Base-by-base conservation (phyloP, 37 sponge, comb jelly and placozoan genomes). In the Aphrocallistes beatrix region DNA sequence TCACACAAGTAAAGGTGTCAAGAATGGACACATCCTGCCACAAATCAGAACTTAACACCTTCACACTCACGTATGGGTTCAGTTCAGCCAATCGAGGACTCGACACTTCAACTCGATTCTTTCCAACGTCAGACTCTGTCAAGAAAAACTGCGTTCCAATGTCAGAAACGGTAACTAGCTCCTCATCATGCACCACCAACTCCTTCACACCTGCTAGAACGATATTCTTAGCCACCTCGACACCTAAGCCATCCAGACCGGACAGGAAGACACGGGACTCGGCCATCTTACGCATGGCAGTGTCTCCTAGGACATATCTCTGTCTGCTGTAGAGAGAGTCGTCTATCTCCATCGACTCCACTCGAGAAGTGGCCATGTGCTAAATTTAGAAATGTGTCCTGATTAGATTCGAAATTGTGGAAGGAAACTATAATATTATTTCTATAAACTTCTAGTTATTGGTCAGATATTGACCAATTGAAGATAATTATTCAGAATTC, bases 71-170 rank as follows among this genome's bases (percentile, higher is more conserved):
- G 51, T 97, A 97, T 13, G 94, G 93, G 85, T 97, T 97, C 17
- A 97, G 87, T 81, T 97, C 99, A 28, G 90, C 89, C 0, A 97
- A 82, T 1, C 90, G 83, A 0, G 86, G 32, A n/a, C 51, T 82
- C 51, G 90, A 85, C 0, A 94, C 95, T 17, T 83, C 90, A 36
- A 91, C 94, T 60, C 98, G 90, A 87, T 39, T 25, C 38, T 37
- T 83, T 28, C 82, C 39, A 28, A 93, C 84, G 37, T 94, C 95
- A 0, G 50, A 82, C 38, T 91, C 89, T 47, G 91, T 86, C 25
- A 93, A 87, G 85, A 97, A 97, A 87, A 94, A 97, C 88, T 97
- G 92, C 17, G 95, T 90, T 36, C 89, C 89, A n/a, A 97, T 90
- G 75, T 97, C 99, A 23, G 37, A 16, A 42, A 86, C 13, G 8